phyloP scores from a whole-genome alignment of 2,888 invertebrate genomes.

The Tupiocoris notatus region DNA sequence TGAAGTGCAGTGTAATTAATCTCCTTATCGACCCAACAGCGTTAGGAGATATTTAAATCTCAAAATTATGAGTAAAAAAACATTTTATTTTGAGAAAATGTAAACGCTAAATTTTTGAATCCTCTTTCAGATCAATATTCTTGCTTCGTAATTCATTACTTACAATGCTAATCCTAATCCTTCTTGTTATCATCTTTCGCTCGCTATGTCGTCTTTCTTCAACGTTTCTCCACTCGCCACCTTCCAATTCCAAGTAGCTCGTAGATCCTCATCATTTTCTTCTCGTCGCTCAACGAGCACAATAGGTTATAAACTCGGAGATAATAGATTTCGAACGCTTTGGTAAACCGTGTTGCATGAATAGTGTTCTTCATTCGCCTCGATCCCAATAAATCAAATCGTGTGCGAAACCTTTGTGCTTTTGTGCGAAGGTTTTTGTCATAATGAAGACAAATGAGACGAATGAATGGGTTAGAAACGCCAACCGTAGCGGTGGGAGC shows the following conservation, averaged over 20 bases:
- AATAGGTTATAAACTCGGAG: not conserved
- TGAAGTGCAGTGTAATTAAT: no score
- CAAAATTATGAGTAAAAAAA: no score
- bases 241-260: not conserved
- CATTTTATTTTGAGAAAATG: no score
- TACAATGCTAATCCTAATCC: no score
- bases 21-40: no score
- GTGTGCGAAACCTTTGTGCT: not conserved
- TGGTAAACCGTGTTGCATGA: not conserved
- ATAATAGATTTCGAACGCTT: not conserved
- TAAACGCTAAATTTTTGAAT: no score
- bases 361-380: not conserved
- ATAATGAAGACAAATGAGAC: conserved; percentile 1
- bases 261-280: not conserved
- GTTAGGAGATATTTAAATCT: no score
- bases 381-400: conserved; percentile 1
- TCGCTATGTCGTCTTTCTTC: no score
- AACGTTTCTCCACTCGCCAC: no score
- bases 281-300: not conserved
- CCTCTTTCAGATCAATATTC: no score
- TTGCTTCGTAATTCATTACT: no score
- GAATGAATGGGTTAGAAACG: conserved; percentile 1
- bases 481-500: not conserved
- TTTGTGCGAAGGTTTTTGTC: not conserved
- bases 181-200: no score